Evolutionary conservation across 2,113 vertebrate species (phyloP).

Genomic region (Bucco capensis): DNA sequence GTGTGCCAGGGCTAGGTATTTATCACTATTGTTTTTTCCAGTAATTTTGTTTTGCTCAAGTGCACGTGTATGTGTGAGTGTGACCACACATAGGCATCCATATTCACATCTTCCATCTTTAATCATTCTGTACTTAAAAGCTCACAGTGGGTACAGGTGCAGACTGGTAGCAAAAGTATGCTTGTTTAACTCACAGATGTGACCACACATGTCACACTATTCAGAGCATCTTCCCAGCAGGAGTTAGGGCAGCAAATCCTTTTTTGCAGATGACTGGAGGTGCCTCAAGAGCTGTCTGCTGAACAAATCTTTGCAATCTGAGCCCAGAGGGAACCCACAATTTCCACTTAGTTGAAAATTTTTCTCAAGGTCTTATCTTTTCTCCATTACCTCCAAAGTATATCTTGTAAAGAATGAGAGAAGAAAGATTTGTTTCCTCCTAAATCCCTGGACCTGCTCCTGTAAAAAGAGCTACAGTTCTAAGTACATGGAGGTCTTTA

Average conservation of each 20-base stretch:
- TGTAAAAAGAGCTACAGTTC: not conserved
- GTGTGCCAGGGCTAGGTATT: not conserved
- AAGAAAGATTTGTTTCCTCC: not conserved
- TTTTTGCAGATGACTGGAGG: not conserved
- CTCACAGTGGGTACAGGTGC: not conserved
- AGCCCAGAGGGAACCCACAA: not conserved
- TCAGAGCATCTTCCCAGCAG: not conserved
- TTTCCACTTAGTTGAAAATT: not conserved
- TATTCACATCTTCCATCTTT: fast-evolving
- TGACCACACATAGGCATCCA: fast-evolving
- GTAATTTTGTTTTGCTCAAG: not conserved
- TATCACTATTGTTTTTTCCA: not conserved
- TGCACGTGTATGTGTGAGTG: not conserved
- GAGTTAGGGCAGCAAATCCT: not conserved
- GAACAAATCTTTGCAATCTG: not conserved
- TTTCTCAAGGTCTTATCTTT: not conserved
- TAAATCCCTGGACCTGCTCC: not conserved
- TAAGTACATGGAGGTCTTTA: not conserved
- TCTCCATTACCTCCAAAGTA: not conserved
- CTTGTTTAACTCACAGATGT: not conserved
- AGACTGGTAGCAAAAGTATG: not conserved
- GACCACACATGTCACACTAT: not conserved
- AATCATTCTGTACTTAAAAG: not conserved
- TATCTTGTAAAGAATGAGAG: not conserved
- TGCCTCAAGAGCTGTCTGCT: not conserved